Conservation (phyloP, 2,113 vertebrate species). For the Urocitellus parryii region DNA sequence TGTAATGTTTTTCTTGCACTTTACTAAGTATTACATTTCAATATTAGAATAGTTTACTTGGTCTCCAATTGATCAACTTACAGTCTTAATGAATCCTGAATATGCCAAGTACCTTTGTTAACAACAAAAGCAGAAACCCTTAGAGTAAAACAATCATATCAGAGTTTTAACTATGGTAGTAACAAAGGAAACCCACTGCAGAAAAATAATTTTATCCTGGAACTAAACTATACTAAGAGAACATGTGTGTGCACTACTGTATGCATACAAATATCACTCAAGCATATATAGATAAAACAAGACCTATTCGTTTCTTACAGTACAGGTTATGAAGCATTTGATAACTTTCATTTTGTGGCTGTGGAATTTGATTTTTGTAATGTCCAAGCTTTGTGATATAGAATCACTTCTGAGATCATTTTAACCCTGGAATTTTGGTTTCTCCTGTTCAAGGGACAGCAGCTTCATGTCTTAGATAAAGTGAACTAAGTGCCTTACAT, state of each 20-base stretch:
- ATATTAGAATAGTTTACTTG: not conserved
- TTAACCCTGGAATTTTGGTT: slow-evolving; percentile 45
- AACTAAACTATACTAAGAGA: not conserved
- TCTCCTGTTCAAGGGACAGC: not conserved
- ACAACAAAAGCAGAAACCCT: not conserved
- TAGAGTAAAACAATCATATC: not conserved
- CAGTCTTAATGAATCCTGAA: not conserved
- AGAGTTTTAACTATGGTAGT: not conserved
- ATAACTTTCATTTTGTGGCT: not conserved
- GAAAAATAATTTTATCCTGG: not conserved
- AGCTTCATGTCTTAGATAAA: slow-evolving; percentile 11
- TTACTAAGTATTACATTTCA: not conserved
- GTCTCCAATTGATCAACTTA: not conserved
- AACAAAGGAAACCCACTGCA: not conserved
- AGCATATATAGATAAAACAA: not conserved
- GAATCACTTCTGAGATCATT: slow-evolving; percentile 49
- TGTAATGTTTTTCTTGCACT: not conserved
- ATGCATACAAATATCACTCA: not conserved
- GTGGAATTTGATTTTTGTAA: not conserved
- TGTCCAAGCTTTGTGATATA: not conserved
- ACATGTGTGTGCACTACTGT: not conserved
- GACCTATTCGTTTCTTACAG: not conserved
- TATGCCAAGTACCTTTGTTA: not conserved
- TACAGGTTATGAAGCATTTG: not conserved
- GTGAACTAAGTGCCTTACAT: slow-evolving; percentile 55